Evolutionary conservation across 2,113 vertebrate genomes (phyloP), one percentile per base, ranked within the genome.

Genomic region (Burhinus oedicnemus): DNA sequence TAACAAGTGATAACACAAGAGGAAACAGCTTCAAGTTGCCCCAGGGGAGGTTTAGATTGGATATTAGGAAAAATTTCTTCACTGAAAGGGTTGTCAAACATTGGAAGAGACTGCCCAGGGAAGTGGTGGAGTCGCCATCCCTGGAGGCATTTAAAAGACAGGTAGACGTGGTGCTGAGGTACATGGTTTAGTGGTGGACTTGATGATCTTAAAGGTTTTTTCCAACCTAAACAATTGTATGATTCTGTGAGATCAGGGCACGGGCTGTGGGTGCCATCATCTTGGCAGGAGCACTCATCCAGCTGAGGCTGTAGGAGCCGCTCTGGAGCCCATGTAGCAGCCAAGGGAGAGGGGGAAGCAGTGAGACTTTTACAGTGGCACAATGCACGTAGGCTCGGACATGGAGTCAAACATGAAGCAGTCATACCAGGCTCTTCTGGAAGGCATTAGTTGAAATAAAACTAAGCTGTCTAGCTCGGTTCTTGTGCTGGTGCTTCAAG

Each of bases 361-460:
- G 27, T 19, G 38, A 3, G n/a, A 8, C 19, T 55, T 32, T 36
- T 61, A 10, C 36, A 38, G 76, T 23, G 45, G 2, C 6, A 4
- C 19, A 9, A 4, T 4, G 6, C 30, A 27, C 15, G 3, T 2
- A 9, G 30, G 20, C 51, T 44, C 1, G 0, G 36, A 19, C 21
- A 15, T 17, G 26, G 26, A 12, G 57, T 9, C 12, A 9, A 20
- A 10, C 14, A 3, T 1, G 65, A 25, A 82, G 27, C 58, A 0
- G 0, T 6, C 52, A 69, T n/a, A 19, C 47, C 68, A 5, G 1
- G 42, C 79, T 44, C 15, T 58, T 38, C 60, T 51, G 77, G 55
- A 55, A 51, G 40, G 40, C 3, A 5, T 23, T 25, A 27, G 17
- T 0, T 57, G n/a, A 52, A 71, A 61, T 45, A 60, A 80, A 79